Percentiles rank a stretch among this genome's conserved stretches.
Conservation (phyloP, 64 coral and sea anemone species). For the Trachythela sp. region DNA sequence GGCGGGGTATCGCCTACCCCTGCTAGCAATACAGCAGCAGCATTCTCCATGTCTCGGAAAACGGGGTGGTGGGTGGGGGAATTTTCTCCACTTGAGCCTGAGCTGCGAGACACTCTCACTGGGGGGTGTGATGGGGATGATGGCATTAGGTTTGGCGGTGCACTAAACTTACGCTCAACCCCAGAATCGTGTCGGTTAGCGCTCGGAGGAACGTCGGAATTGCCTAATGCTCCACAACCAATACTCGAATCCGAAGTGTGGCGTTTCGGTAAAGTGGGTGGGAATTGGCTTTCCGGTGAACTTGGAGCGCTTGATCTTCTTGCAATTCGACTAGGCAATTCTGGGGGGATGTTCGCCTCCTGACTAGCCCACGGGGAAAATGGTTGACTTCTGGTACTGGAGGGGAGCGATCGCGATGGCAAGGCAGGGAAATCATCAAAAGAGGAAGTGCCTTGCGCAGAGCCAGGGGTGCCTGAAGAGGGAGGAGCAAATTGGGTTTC, state of each 20-base stretch:
- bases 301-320: not conserved
- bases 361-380: not conserved
- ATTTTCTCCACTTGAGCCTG: not conserved
- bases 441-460: not conserved
- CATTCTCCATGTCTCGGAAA: not conserved
- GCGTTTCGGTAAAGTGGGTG: not conserved
- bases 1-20: not conserved
- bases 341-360: not conserved
- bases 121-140: not conserved
- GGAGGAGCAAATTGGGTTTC: not conserved
- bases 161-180: not conserved
- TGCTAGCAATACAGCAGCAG: not conserved
- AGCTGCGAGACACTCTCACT: not conserved
- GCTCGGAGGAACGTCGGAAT: not conserved
- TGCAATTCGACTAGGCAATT: not conserved
- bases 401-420: not conserved
- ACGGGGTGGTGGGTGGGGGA: not conserved
- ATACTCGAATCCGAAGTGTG: not conserved
- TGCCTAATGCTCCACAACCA: not conserved
- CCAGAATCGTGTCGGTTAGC: not conserved
- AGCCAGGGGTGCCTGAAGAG: not conserved
- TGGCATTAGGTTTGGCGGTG: not conserved
- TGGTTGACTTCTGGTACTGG: not conserved
- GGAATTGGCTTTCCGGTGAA: not conserved
- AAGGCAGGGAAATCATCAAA: not conserved